A percentile compares a stretch with the other conserved stretches of the same genome.
These are phyloP conservation scores for Agrochola macilenta DNA, from an alignment of 2,888 invertebrate genomes.

Conservation along the genomic window DNA sequence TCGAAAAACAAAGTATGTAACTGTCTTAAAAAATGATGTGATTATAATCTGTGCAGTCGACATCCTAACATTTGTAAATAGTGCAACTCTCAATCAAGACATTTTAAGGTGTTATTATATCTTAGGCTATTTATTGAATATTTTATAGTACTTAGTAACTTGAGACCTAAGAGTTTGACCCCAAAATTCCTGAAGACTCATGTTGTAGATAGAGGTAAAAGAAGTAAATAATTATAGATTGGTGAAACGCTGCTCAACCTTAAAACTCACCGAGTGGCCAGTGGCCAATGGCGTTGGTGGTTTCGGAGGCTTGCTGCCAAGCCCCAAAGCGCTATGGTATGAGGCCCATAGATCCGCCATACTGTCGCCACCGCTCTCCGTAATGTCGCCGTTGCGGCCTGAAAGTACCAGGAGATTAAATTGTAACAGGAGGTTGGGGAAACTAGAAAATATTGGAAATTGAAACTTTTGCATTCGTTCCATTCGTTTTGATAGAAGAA, in stretches of 20 bases:
- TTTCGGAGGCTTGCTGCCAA: conserved; percentile 90
- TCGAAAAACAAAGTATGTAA: background rate
- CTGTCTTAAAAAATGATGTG: background rate
- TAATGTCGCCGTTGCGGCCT: conserved; percentile 92
- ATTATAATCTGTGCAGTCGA: too few relatives aligned
- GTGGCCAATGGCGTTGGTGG: conserved; percentile 89
- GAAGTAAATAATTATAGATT: conserved; percentile 16
- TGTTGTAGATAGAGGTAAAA: background rate
- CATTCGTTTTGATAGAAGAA: conserved; percentile 6
- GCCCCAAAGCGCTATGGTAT: conserved; percentile 94
- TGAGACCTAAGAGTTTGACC: too few relatives aligned
- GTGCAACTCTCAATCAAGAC: background rate
- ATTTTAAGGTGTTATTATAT: background rate
- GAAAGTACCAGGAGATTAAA: conserved; percentile 75
- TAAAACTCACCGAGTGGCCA: conserved; percentile 93
- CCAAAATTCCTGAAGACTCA: background rate
- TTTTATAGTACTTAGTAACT: background rate
- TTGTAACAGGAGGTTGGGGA: conserved; percentile 43
- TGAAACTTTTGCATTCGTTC: background rate
- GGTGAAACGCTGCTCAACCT: conserved; percentile 88
- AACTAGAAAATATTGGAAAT: conserved; percentile 21
- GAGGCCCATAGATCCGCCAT: conserved; percentile 97
- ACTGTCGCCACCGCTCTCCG: conserved; percentile 92
- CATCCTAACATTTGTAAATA: background rate
- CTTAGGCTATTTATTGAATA: background rate